Evolutionary conservation across 2,797 vertebrate species (phyloP), one percentile per base, ranked within the genome.

Genomic region (Danio choprae): DNA sequence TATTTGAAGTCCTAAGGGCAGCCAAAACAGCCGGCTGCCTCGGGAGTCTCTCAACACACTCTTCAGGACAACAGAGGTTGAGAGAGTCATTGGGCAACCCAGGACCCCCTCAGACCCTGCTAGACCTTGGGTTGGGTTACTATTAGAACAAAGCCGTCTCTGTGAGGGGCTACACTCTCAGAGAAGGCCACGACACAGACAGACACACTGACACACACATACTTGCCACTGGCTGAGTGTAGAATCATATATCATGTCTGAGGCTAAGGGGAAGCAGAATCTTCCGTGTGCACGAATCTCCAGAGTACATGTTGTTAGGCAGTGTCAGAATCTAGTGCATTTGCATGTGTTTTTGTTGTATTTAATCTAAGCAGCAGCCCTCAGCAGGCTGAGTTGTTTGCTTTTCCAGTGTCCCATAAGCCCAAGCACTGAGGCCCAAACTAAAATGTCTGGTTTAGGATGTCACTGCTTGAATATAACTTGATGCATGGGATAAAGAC

Each of bases 21-120:
- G 78, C 89, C 88, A 89, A 92, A 93, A 92, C 90, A 91, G 88
- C 90, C 93, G 91, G 92, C 92, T 93, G 91, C 91, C 90, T 89
- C 83, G 79, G 84, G 83, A 84, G 90, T 92, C 90, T 88, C 88
- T 92, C 88, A 87, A 89, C 89, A 89, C 88, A 87, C 88, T 87
- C 85, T 73, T 72, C 81, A 87, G 89, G 88, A 91, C 87, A 89
- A 38, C 36, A 69, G 46, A 87, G 83, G 85, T 85, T 86, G 83
- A 86, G 88, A 86, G 87, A 89, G 84, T 88, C 84, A 87, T 86
- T 41, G 87, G 86, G 92, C 88, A 93, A 93, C 86, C 88, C 88
- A 90, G 94, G 92, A 92, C 90, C 90, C 91, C 74, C 89, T 88
- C 78, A 87, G 88, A 89, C 86, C 88, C 87, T 53, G 86, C 70